These are phyloP conservation scores for Bombylius discolor DNA, from an alignment of 2,888 invertebrate species.

Conservation along the genomic window DNA sequence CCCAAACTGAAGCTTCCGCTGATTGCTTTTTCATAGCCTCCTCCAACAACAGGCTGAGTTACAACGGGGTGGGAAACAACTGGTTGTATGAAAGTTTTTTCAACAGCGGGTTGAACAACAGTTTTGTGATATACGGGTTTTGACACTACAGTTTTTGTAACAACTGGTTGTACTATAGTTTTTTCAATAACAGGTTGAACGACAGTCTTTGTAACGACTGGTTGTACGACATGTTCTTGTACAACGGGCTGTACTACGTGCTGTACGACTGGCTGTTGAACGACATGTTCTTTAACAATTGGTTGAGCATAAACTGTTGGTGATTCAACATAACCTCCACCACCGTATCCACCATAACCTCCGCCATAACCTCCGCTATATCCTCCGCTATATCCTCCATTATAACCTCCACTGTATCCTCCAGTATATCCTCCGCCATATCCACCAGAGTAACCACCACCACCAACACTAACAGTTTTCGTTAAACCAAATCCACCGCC, in stretches of 20 bases:
- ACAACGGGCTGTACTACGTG: background rate
- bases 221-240: background rate
- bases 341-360: conserved; percentile 3
- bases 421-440: conserved; percentile 4
- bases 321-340: background rate
- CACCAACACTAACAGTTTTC: conserved; percentile 1
- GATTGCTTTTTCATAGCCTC: conserved; percentile 5
- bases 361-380: background rate
- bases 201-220: background rate
- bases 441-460: conserved; percentile 3
- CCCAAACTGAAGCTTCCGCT: conserved; percentile 3
- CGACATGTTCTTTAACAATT: background rate
- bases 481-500: background rate
- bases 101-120: background rate
- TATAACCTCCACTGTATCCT: conserved; percentile 4
- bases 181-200: background rate
- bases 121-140: background rate
- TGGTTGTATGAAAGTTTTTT: background rate
- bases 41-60: background rate
- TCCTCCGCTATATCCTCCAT: conserved; percentile 1
- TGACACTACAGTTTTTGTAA: background rate
- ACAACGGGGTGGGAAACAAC: background rate
- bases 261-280: background rate
- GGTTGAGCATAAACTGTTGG: background rate
- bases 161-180: background rate